Evolutionary conservation across 2,113 vertebrate genomes (phyloP).

Genomic region (Callocephalon fimbriatum): DNA sequence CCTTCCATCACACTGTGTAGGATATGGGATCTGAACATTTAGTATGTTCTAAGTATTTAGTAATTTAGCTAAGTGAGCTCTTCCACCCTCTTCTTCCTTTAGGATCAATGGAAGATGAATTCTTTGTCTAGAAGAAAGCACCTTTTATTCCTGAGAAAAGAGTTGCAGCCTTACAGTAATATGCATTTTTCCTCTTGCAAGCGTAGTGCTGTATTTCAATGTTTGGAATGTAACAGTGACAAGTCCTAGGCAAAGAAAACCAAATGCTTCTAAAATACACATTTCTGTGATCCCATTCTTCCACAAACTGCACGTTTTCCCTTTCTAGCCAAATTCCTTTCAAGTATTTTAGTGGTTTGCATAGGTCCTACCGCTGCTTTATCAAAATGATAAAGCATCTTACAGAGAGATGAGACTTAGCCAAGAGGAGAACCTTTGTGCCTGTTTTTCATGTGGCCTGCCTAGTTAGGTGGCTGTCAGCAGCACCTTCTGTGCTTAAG

Average conservation of each 20-base stretch:
- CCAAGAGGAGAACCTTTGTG: background rate
- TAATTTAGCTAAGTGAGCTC: background rate
- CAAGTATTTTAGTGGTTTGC: background rate
- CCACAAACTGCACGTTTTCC: background rate
- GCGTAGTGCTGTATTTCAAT: background rate
- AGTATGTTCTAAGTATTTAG: background rate
- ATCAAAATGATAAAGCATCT: background rate
- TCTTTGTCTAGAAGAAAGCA: background rate
- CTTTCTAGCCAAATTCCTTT: background rate
- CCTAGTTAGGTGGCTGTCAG: background rate
- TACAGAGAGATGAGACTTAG: background rate
- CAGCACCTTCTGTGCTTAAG: background rate
- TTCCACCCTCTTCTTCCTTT: background rate
- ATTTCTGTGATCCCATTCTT: background rate
- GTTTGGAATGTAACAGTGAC: background rate
- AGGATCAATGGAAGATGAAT: background rate
- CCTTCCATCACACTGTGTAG: accelerated
- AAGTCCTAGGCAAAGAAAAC: background rate
- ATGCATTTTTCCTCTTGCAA: background rate
- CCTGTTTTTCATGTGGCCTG: accelerated
- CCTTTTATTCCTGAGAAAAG: background rate
- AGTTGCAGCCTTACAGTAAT: background rate
- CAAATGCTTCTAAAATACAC: background rate
- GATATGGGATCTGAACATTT: no score
- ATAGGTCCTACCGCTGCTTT: background rate